Conservation (phyloP, 53 echinoderm and acorn worm species). For the Stichopus horrens region DNA sequence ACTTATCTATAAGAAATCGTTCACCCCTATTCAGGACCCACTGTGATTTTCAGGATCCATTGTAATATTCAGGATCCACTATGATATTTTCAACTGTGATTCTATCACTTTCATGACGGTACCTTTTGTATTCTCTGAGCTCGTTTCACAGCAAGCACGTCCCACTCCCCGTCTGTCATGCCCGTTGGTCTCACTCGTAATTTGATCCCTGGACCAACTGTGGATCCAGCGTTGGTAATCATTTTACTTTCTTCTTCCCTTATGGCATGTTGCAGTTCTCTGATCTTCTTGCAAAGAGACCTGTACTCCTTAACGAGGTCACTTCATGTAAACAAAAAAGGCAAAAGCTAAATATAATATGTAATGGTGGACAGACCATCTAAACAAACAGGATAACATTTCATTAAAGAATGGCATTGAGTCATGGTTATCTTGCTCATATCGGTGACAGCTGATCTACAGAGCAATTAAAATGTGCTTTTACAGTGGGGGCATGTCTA, state of each 20-base stretch:
- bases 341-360: neutral
- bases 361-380: too few species aligned
- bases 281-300: slow-evolving; percentile 62
- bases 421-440: too few species aligned
- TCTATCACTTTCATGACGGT: neutral
- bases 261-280: slow-evolving; percentile 76
- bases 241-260: slow-evolving; percentile 57
- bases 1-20: too few species aligned
- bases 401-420: too few species aligned
- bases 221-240: slow-evolving; percentile 55
- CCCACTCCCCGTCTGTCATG: slow-evolving; percentile 75
- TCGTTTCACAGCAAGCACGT: slow-evolving; percentile 77
- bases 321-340: neutral
- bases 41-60: too few species aligned
- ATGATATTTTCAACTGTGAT: too few species aligned
- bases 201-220: slow-evolving; percentile 62
- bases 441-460: too few species aligned
- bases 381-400: too few species aligned
- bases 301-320: slow-evolving; percentile 73
- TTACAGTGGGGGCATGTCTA: too few species aligned
- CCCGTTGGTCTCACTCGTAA: slow-evolving; percentile 62
- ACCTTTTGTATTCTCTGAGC: slow-evolving; percentile 92
- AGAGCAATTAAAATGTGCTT: too few species aligned
- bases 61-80: too few species aligned
- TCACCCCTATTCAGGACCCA: too few species aligned